These are phyloP conservation scores for Microtus richardsoni DNA, from an alignment of 2,113 vertebrate genomes.

Conservation along the genomic window DNA sequence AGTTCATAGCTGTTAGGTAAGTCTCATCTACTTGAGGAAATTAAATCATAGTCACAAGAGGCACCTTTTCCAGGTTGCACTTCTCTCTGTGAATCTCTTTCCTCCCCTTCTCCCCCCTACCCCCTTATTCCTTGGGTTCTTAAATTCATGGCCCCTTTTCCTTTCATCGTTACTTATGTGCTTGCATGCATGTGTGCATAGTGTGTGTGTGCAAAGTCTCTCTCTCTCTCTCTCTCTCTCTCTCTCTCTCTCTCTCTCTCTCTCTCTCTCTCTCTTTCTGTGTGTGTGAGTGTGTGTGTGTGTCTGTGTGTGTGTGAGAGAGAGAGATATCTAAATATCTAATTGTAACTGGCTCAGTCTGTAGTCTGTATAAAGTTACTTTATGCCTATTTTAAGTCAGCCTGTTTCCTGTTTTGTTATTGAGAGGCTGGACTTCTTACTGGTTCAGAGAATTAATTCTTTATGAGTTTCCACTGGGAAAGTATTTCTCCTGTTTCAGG, in stretches of 20 bases:
- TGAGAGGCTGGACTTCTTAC: not conserved
- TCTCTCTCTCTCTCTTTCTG: too few relatives aligned
- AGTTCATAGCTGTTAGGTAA: not conserved
- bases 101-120: not conserved
- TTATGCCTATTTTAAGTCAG: not conserved
- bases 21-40: not conserved
- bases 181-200: not conserved
- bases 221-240: too few relatives aligned
- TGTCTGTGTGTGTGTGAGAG: too few relatives aligned
- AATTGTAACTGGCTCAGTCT: not conserved
- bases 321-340: not conserved
- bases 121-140: not conserved
- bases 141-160: not conserved
- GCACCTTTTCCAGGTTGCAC: too few relatives aligned
- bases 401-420: not conserved
- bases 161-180: not conserved
- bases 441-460: not conserved
- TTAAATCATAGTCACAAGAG: not conserved
- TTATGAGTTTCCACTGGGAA: not conserved
- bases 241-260: too few relatives aligned
- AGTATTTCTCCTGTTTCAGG: not conserved
- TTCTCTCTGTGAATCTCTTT: accelerated
- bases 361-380: not conserved
- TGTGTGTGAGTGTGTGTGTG: too few relatives aligned
- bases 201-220: too few relatives aligned